Evolutionary conservation across 2,797 vertebrate genomes (phyloP).

Genomic region (Melanotaenia pygmaea): DNA sequence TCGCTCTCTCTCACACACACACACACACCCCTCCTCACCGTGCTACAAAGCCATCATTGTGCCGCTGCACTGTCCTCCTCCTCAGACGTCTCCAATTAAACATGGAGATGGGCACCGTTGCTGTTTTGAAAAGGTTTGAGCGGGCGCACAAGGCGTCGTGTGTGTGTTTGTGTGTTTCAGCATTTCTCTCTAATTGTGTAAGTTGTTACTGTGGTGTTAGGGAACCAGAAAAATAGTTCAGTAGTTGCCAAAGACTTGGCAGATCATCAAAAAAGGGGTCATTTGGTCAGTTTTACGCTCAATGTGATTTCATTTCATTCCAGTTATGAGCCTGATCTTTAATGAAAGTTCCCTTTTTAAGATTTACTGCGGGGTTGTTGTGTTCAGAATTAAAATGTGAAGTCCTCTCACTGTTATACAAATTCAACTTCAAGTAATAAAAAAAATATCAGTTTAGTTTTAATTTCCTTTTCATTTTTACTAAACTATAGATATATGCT

Average conservation of each 20-base stretch:
- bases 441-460: neutral
- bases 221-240: slow-evolving; percentile 14
- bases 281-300: neutral
- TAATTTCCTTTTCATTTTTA: neutral
- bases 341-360: neutral
- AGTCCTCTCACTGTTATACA: neutral
- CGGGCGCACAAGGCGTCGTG: slow-evolving; percentile 31
- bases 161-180: slow-evolving; percentile 23
- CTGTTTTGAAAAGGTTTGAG: slow-evolving; percentile 56
- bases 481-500: neutral
- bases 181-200: slow-evolving; percentile 15
- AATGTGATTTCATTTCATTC: neutral
- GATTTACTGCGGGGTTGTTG: neutral
- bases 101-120: slow-evolving; percentile 79
- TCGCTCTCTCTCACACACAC: slow-evolving; percentile 53
- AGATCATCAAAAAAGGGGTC: neutral
- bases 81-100: slow-evolving; percentile 87
- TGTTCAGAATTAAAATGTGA: neutral
- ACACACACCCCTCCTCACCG: slow-evolving; percentile 65
- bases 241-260: slow-evolving; percentile 3
- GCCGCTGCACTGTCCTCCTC: slow-evolving; percentile 71
- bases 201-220: slow-evolving; percentile 21
- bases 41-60: slow-evolving; percentile 93
- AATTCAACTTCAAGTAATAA: neutral
- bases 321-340: neutral